phyloP scores from a whole-genome alignment of 2,888 invertebrate species.

The Balanococcus diminutus region DNA sequence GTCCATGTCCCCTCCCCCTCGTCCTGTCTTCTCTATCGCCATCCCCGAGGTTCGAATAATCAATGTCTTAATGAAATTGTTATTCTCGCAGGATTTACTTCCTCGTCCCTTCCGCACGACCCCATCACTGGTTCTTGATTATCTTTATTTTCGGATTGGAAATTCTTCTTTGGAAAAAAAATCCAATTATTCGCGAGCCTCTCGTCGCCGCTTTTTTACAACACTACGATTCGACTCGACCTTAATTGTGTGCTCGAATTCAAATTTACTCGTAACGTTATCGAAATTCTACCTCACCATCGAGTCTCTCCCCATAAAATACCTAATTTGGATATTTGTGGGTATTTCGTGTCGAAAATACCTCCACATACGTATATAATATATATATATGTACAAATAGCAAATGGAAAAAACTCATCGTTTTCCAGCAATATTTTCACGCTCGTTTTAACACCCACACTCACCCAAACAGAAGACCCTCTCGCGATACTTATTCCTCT shows the following conservation, averaged over 20 bases:
- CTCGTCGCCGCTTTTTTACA: no score
- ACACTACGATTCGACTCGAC: no score
- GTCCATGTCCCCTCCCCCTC: background rate
- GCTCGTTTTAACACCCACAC: background rate
- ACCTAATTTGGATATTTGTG: no score
- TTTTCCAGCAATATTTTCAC: background rate
- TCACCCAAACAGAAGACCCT: background rate
- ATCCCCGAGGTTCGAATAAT: background rate
- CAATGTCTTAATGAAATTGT: constrained; percentile 37
- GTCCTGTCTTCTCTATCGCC: background rate
- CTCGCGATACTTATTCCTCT: background rate
- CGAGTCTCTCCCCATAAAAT: no score
- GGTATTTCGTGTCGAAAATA: no score
- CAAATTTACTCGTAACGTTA: no score
- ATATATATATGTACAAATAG: no score
- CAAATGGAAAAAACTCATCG: background rate
- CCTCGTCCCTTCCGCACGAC: background rate
- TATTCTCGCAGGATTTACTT: background rate
- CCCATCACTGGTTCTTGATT: background rate
- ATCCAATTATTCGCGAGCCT: background rate
- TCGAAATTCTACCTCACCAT: no score
- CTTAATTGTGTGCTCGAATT: no score
- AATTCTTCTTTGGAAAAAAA: background rate
- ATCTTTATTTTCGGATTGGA: background rate
- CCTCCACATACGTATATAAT: no score